Base-by-base conservation (phyloP, 1,140 invertebrate genomes). In the Lucilia sericata region DNA sequence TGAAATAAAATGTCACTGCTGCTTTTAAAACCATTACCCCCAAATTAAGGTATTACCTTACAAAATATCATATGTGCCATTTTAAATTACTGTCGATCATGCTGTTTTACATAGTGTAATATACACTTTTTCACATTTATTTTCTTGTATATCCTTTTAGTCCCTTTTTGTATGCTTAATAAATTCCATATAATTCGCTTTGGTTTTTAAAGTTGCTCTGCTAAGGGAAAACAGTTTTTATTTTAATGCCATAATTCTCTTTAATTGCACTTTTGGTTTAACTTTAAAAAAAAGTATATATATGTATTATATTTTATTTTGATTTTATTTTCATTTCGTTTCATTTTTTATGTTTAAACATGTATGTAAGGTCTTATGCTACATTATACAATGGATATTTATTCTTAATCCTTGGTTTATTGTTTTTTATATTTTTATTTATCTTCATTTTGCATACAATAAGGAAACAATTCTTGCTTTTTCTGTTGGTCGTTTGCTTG, bases 351-450 rank as follows among this genome's bases (percentile, higher is more conserved):
- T 12, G n/a, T 70, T 70, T 70, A 70, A 10, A 70, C 9, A 8
- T 25, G 19, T 19, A 65, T 65, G n/a, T 19, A 65, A 65, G 60
- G 60, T 70, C 65, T 70, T 70, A 21, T 7, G 5, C 65, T 21
- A 25, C 42, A n/a, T 21, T 70, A 19, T 25, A 25, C 19, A 70
- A 21, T 70, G 65, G 9, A 60, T 60, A 60, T 60, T 70, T 70
- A 70, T 70, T 70, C 65, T 70, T 70, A 70, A 70, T 70, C 65
- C 65, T 70, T 19, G 65, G 19, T 70, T 70, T 70, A 25, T 25
- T 70, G n/a, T 70, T 70, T 70, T 21, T 70, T n/a, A n/a, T n/a
- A n/a, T 70, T 70, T 70, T 70, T 70, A 70, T 70, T 70, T 70
- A 70, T 70, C 21, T 70, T 70, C n/a, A 70, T 25, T 70, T 70